Conservation (phyloP, 2,888 invertebrate genomes). For the Tetramorium bicarinatum region DNA sequence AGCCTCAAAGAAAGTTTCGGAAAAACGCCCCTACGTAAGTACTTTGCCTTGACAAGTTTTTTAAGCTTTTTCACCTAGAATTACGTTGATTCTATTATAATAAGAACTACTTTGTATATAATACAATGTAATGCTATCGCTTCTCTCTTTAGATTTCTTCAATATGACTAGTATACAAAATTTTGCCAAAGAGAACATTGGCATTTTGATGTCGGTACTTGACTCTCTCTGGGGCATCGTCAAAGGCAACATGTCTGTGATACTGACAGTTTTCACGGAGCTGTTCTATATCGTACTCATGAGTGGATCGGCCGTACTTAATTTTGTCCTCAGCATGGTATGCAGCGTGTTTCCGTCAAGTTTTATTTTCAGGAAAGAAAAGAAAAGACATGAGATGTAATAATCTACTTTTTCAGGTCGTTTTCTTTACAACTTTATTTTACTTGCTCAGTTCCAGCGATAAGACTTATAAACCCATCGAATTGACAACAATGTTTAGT, state of each 20-base stretch:
- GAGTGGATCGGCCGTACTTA: slow-evolving; percentile 96
- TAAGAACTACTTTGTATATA: background rate
- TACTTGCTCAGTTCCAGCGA: slow-evolving; percentile 96
- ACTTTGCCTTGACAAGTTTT: slow-evolving; percentile 36
- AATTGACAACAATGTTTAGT: slow-evolving; percentile 93
- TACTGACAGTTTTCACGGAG: slow-evolving; percentile 95
- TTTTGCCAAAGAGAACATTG: slow-evolving; percentile 96
- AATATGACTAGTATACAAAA: slow-evolving; percentile 92
- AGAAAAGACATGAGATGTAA: background rate
- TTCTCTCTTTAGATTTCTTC: slow-evolving; percentile 88
- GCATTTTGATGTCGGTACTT: slow-evolving; percentile 94
- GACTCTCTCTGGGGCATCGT: slow-evolving; percentile 96
- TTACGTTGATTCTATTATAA: background rate
- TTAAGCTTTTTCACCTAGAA: background rate
- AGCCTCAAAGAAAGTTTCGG: slow-evolving; percentile 91
- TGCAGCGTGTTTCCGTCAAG: slow-evolving; percentile 77
- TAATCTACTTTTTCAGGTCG: slow-evolving; percentile 90
- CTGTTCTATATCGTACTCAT: slow-evolving; percentile 95
- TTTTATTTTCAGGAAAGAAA: background rate
- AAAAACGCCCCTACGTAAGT: slow-evolving; percentile 90
- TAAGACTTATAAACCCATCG: slow-evolving; percentile 96
- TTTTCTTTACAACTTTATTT: slow-evolving; percentile 98
- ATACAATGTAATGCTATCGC: background rate
- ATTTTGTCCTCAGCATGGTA: slow-evolving; percentile 94
- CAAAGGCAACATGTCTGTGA: slow-evolving; percentile 96